Evolutionary conservation across 37 sponge, comb jelly and placozoan genomes (phyloP).

Genomic region (Chondrilla cf. caribensis): DNA sequence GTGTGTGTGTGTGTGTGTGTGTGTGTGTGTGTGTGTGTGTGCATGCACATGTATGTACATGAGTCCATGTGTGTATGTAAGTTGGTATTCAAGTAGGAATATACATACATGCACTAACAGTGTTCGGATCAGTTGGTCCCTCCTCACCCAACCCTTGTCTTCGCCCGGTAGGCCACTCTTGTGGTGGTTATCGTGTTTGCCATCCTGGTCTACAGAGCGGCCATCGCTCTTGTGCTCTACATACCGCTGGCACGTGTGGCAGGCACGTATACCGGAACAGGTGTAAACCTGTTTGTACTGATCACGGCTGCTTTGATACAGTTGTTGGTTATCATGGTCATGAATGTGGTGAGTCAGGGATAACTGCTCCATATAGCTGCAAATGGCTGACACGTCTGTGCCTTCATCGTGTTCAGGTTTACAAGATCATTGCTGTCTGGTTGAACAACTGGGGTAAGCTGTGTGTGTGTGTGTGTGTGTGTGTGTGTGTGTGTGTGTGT

Average conservation of each 20-base stretch:
- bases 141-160: not conserved
- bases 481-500: slow-evolving; percentile 25
- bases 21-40: too few relatives aligned
- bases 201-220: slow-evolving; percentile 65
- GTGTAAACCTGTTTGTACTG: slow-evolving; percentile 17
- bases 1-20: too few relatives aligned
- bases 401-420: too few relatives aligned
- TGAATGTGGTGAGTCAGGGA: slow-evolving; percentile 40
- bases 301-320: slow-evolving; percentile 65
- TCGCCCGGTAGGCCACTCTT: slow-evolving; percentile 32
- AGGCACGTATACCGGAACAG: slow-evolving; percentile 26
- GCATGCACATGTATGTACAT: too few relatives aligned
- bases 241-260: slow-evolving; percentile 16
- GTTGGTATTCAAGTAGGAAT: too few relatives aligned
- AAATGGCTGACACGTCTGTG: too few relatives aligned
- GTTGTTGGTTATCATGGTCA: slow-evolving; percentile 56
- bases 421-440: slow-evolving; percentile 41
- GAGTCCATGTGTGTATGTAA: too few relatives aligned
- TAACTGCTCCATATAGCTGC: too few relatives aligned
- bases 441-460: slow-evolving; percentile 60
- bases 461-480: slow-evolving; percentile 28
- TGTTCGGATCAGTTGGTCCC: too few relatives aligned
- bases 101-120: too few relatives aligned
- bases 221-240: slow-evolving; percentile 36
- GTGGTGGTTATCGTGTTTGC: slow-evolving; percentile 71